phyloP scores from a whole-genome alignment of 2,113 vertebrate genomes.

The Hoplias malabaricus region DNA sequence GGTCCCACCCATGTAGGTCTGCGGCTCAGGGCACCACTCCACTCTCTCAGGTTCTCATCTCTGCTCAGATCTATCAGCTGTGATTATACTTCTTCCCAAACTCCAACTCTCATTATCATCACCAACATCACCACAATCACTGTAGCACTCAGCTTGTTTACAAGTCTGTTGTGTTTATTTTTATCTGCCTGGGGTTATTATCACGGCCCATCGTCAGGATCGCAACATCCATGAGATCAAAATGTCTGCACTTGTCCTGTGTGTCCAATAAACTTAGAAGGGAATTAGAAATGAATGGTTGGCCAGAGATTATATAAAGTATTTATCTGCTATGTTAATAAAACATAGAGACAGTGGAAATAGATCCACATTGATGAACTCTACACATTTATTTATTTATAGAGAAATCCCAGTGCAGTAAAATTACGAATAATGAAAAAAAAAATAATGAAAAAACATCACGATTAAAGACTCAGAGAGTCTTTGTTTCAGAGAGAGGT shows the following conservation, averaged over 20 bases:
- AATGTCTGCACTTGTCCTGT: neutral
- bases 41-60: conserved; percentile 3
- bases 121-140: conserved; percentile 30
- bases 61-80: conserved; percentile 33
- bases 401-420: too few species aligned
- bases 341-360: too few species aligned
- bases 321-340: too few species aligned
- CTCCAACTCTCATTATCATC: conserved; percentile 15
- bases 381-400: too few species aligned
- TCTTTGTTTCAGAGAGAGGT: too few species aligned
- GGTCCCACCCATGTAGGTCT: neutral
- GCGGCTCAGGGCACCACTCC: neutral
- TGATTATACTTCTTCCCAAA: conserved; percentile 7
- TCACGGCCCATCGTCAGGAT: neutral
- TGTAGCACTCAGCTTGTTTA: conserved; percentile 1
- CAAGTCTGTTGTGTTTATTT: neutral
- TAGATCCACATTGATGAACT: too few species aligned
- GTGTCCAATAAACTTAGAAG: too few species aligned
- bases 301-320: too few species aligned
- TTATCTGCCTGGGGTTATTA: neutral
- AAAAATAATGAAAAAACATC: too few species aligned
- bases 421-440: too few species aligned
- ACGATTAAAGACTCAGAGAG: too few species aligned
- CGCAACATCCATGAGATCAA: too few species aligned
- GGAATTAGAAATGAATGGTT: neutral